Evolutionary conservation across 2,113 vertebrate species (phyloP), one percentile per base, ranked within the genome.

Genomic region (Chascanopsetta lugubris): DNA sequence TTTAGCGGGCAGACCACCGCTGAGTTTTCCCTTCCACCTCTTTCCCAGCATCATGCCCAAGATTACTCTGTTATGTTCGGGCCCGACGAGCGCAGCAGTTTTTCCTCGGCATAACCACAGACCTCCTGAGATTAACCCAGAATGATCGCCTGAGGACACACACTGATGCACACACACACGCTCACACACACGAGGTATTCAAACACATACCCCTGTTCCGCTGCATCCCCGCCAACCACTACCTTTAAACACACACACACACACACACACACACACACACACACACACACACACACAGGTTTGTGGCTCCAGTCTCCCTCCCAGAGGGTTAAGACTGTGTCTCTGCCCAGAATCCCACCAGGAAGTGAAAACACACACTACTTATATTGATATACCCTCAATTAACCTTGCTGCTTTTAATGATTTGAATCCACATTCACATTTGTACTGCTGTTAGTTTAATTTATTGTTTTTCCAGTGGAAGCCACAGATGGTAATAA

Each of bases 1-100:
- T 72, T 67, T 60, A 69, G 75, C 18, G 15, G 65, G 49, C n/a
- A 75, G 91, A 91, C 91, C 91, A 92, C 92, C 91, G 83, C 82
- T 61, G 90, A 91, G 88, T 58, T 70, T 80, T 79, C 72, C 75
- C 83, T 74, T 87, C 86, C 85, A 82, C 86, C 85, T 74, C 72
- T 88, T 91, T 90, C 84, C 88, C 87, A 88, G 77, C 77, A 87
- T 82, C 72, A 29, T 74, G 72, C 85, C 77, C 85, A 79, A 80
- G 60, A 90, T 85, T 86, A 85, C 82, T 84, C 72, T 71, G 77
- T 82, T 85, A 79, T 84, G 70, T 86, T 79, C 75, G 80, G 51
- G 75, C 74, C 59, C 38, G 51, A 76, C 69, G 72, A 80, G 69
- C 71, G 80, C 79, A 73, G 77, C 85, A 77, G 65, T 86, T 42